Conservation (phyloP, 2,888 invertebrate genomes). For the Nomada flava region DNA sequence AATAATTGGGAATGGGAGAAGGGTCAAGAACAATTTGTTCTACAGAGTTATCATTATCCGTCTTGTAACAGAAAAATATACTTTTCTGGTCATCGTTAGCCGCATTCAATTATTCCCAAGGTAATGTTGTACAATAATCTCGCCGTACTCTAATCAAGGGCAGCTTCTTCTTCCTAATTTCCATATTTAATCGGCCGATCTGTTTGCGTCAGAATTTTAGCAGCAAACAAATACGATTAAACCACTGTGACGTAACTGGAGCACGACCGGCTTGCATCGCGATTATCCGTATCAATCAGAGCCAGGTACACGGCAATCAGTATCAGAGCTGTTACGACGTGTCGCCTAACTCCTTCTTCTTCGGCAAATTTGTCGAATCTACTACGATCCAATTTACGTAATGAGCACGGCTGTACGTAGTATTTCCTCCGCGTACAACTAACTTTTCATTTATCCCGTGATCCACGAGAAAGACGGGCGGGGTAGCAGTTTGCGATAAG, state of each 20-base stretch:
- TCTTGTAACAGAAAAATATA: too few species aligned
- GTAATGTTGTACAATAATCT: too few species aligned
- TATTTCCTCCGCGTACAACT: too few species aligned
- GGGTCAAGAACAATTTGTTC: too few species aligned
- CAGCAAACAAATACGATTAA: slow-evolving; percentile 29
- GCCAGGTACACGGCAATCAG: slow-evolving; percentile 46
- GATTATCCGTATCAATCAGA: slow-evolving; percentile 54
- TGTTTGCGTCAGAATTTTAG: slow-evolving; percentile 18
- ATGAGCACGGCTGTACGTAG: not conserved
- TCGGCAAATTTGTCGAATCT: slow-evolving; percentile 29
- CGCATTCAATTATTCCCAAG: not conserved
- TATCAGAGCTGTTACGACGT: slow-evolving; percentile 40
- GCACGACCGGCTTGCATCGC: not conserved
- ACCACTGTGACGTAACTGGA: slow-evolving; percentile 30
- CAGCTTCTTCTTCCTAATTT: not conserved
- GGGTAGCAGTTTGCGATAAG: not conserved
- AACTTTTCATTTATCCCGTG: not conserved
- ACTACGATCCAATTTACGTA: slow-evolving; percentile 25
- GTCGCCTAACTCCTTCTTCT: slow-evolving; percentile 2
- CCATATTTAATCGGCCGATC: not conserved
- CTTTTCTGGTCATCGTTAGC: not conserved
- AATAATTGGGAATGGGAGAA: too few species aligned
- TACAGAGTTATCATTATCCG: too few species aligned
- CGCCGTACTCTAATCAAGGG: too few species aligned
- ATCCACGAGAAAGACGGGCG: not conserved